Conservation (phyloP, 2,113 vertebrate species). For the Paraplagusia blochii region DNA sequence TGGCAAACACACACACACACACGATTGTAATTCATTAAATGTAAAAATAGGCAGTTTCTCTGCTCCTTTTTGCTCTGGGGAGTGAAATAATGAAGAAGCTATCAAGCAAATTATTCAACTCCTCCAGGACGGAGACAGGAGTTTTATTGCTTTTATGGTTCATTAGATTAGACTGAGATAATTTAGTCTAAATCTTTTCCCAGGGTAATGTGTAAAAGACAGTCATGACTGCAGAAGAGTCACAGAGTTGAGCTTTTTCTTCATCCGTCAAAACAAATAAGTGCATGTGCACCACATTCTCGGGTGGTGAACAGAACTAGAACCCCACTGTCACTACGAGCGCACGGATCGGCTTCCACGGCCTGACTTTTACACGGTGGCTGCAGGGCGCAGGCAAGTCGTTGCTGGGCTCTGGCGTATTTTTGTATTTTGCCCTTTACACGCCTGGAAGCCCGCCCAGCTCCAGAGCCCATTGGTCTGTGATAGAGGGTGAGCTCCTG, state of each 20-base stretch:
- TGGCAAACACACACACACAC: no score
- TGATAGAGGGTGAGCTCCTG: slow-evolving; percentile 50
- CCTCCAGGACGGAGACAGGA: slow-evolving; percentile 28
- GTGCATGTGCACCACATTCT: slow-evolving; percentile 5
- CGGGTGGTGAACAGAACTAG: neutral
- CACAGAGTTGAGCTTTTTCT: slow-evolving; percentile 3
- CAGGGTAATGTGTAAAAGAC: slow-evolving; percentile 27
- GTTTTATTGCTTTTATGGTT: slow-evolving; percentile 40
- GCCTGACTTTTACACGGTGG: slow-evolving; percentile 12
- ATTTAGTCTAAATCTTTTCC: slow-evolving; percentile 43
- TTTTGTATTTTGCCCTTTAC: slow-evolving; percentile 65
- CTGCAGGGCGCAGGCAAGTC: slow-evolving; percentile 31
- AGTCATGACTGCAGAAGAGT: slow-evolving; percentile 11
- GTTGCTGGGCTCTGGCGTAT: slow-evolving; percentile 54
- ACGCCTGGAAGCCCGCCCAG: slow-evolving; percentile 56
- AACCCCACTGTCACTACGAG: no score
- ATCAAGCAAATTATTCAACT: slow-evolving; percentile 42
- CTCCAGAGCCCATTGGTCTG: slow-evolving; percentile 61
- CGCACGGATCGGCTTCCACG: no score
- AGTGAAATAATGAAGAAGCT: slow-evolving; percentile 50
- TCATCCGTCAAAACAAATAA: slow-evolving; percentile 30
- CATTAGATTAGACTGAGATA: slow-evolving; percentile 40
- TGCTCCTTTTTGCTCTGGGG: slow-evolving; percentile 14
- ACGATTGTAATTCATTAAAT: slow-evolving; percentile 10
- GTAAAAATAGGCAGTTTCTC: neutral